Evolutionary conservation across 2,113 vertebrate species (phyloP).

Genomic region (Peromyscus leucopus): DNA sequence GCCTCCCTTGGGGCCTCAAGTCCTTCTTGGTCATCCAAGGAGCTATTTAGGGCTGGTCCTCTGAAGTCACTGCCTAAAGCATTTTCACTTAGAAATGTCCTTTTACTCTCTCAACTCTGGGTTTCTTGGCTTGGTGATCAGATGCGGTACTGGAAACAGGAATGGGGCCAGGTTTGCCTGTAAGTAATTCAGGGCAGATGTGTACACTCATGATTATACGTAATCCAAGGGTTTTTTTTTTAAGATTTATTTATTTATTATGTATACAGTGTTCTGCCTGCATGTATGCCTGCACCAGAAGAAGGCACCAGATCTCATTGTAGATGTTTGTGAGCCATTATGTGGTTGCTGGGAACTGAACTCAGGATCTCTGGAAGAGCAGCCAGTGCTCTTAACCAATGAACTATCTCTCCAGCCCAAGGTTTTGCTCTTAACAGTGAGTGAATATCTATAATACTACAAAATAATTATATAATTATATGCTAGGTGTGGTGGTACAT

Average conservation of each 20-base stretch:
- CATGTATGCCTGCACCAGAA: not conserved
- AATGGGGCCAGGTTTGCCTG: not conserved
- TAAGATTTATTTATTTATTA: not conserved
- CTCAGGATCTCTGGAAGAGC: not conserved
- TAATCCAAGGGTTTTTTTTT: not conserved
- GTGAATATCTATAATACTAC: not conserved
- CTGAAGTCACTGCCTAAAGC: not conserved
- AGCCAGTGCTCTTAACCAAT: not conserved
- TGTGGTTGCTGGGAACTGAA: not conserved
- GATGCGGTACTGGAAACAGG: not conserved
- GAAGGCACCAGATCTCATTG: not conserved
- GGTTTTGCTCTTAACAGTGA: not conserved
- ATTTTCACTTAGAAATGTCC: not conserved
- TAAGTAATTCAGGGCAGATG: not conserved
- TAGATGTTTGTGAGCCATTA: not conserved
- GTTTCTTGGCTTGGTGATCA: not conserved
- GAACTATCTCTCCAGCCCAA: not conserved
- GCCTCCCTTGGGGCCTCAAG: not conserved
- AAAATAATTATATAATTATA: not conserved
- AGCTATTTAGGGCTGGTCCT: not conserved
- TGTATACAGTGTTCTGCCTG: not conserved
- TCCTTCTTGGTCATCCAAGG: not conserved
- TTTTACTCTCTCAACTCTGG: not conserved
- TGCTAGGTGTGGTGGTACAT: not conserved
- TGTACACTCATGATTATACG: fast-evolving